Base-by-base conservation (phyloP, 1,140 invertebrate genomes). In the Prorops nasuta region DNA sequence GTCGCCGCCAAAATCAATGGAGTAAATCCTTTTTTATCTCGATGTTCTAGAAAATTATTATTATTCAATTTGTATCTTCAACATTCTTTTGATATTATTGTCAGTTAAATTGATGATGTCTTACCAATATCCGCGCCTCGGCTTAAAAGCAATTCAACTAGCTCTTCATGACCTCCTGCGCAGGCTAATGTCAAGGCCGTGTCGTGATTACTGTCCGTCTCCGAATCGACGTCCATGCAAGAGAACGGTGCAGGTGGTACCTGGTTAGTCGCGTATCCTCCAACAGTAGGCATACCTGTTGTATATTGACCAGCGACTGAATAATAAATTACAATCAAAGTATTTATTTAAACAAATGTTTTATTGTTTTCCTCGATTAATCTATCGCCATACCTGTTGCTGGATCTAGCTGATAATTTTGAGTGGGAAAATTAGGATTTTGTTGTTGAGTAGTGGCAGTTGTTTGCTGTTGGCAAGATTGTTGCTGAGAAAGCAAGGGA, bases 21-120 rank as follows among this genome's bases (percentile, higher is more conserved):
- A 0, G 97, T 98, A 71, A 98, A 98, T 21, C 96, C 96, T 79
- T 99, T 99, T 74, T 99, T 99, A 71, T 99, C 97, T 3, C 96
- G 82, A 78, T 99, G 97, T 78, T 99, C 91, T 82, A 72, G 71
- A 56, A 58, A 46, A 48, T 20, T 24, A 28, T n/a, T n/a, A n/a
- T n/a, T n/a, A 10, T 28, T 28, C 24, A 10, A 10, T 28, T 28
- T 6, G 4, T 28, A 28, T 28, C 24, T 4, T 28, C 10, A 28
- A 10, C 4, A 28, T 28, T 6, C 10, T 28, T 6, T 10, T 28
- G 24, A 28, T 6, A 28, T n/a, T n/a, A n/a, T n/a, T n/a, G n/a
- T n/a, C n/a, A n/a, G n/a, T n/a, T n/a, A n/a, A n/a, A n/a, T n/a
- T n/a, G n/a, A 28, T 10, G 24, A 28, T 10, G 24, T 6, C 59